A percentile compares a stretch with the other conserved stretches of the same genome.
Evolutionary conservation across 1,140 invertebrate genomes (phyloP).

Genomic region (Pseudomyrmex cubaensis): DNA sequence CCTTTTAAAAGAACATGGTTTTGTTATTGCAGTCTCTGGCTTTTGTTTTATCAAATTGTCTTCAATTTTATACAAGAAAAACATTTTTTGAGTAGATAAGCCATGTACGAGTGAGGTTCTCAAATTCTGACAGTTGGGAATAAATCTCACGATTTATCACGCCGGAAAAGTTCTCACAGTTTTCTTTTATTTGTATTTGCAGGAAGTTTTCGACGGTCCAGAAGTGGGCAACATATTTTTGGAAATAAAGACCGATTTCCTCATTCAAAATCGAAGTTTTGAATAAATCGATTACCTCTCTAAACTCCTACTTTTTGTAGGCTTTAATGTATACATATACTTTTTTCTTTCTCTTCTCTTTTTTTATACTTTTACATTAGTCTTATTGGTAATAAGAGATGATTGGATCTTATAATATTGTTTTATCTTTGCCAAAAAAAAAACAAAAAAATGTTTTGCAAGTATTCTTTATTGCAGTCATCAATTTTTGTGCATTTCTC

Average conservation of each 20-base stretch:
- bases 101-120: constrained; percentile 30
- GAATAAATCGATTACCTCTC: constrained; percentile 76
- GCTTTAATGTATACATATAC: constrained; percentile 53
- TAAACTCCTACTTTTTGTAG: constrained; percentile 69
- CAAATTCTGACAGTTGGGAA: constrained; percentile 33
- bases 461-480: constrained; percentile 52
- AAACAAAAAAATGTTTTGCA: constrained; percentile 70
- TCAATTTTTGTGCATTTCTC: constrained; percentile 49
- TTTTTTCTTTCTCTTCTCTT: constrained; percentile 57
- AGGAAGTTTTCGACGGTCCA: constrained; percentile 84
- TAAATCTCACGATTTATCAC: constrained; percentile 73
- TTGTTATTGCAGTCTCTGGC: constrained; percentile 68
- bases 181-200: constrained; percentile 85
- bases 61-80: constrained; percentile 56
- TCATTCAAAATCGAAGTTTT: constrained; percentile 80
- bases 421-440: constrained; percentile 76
- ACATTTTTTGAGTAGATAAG: constrained; percentile 63
- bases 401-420: constrained; percentile 60
- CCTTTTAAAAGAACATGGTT: constrained; percentile 73
- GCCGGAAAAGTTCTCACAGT: constrained; percentile 74
- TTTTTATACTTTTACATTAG: constrained; percentile 70
- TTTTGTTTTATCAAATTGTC: constrained; percentile 46
- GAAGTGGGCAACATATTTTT: constrained; percentile 83
- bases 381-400: constrained; percentile 63
- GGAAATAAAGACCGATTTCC: constrained; percentile 87